These are phyloP conservation scores for Sebastes schlegelii DNA, from an alignment of 2,113 vertebrate species.

Conservation along the genomic window DNA sequence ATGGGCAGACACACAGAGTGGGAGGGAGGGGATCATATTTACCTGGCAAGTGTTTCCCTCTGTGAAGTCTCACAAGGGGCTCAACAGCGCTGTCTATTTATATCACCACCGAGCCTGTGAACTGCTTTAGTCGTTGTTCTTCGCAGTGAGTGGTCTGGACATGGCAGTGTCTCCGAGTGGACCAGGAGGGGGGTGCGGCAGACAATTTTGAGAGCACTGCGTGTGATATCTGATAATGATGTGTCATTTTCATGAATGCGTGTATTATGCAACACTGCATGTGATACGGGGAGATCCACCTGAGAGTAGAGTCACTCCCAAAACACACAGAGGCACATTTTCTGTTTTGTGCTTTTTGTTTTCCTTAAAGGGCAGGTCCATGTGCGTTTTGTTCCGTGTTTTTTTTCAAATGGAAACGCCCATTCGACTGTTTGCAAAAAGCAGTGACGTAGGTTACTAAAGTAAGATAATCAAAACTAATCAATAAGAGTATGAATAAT, in stretches of 20 bases:
- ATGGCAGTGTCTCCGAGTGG: neutral
- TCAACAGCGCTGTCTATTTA: conserved; percentile 38
- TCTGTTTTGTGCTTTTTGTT: neutral
- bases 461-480: no score
- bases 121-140: conserved; percentile 22
- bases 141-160: conserved; percentile 3
- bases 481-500: no score
- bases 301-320: neutral
- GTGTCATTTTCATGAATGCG: neutral
- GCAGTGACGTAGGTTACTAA: no score
- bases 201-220: neutral
- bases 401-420: no score
- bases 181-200: neutral
- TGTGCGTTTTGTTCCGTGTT: no score
- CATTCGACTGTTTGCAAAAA: no score
- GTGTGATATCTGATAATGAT: neutral
- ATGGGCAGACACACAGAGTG: neutral
- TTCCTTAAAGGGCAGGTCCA: neutral
- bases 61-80: conserved; percentile 33
- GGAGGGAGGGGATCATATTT: conserved; percentile 42
- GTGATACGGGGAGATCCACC: neutral
- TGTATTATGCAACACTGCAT: neutral
- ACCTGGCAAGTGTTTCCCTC: conserved; percentile 33
- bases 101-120: conserved; percentile 18
- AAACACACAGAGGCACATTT: neutral